These are phyloP conservation scores for Procambarus virginalis DNA, from an alignment of 1,140 invertebrate species.

Conservation along the genomic window DNA sequence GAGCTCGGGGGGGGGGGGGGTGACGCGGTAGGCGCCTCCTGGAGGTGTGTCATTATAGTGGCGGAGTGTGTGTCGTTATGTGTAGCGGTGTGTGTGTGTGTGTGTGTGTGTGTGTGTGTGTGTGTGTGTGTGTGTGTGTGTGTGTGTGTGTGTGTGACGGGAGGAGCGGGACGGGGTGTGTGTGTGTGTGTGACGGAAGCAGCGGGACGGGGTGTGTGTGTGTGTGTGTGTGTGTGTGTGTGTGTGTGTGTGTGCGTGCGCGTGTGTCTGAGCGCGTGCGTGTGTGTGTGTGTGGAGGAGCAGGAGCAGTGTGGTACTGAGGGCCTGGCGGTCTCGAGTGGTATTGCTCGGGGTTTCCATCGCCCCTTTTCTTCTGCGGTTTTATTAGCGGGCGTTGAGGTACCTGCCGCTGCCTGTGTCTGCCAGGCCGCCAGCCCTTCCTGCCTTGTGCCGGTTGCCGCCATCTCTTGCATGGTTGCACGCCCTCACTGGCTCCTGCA, in stretches of 20 bases:
- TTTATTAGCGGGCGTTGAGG: background rate
- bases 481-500: conserved; percentile 56
- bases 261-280: too few relatives aligned
- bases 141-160: too few relatives aligned
- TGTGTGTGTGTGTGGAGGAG: conserved; percentile 5
- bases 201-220: too few relatives aligned
- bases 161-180: too few relatives aligned
- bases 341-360: background rate
- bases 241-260: too few relatives aligned
- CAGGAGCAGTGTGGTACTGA: background rate
- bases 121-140: too few relatives aligned
- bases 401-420: conserved; percentile 6
- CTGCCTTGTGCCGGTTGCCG: conserved; percentile 17
- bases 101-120: too few relatives aligned
- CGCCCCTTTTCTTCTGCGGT: background rate
- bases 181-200: too few relatives aligned
- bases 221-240: too few relatives aligned
- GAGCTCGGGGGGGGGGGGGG: background rate
- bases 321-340: background rate
- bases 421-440: background rate
- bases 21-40: background rate
- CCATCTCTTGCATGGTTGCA: conserved; percentile 61
- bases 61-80: conserved; percentile 17
- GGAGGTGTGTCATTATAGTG: conserved; percentile 9
- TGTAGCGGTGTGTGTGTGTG: too few relatives aligned